phyloP scores from a whole-genome alignment of 2,797 vertebrate species.

The Orientallactaga sibirica region DNA sequence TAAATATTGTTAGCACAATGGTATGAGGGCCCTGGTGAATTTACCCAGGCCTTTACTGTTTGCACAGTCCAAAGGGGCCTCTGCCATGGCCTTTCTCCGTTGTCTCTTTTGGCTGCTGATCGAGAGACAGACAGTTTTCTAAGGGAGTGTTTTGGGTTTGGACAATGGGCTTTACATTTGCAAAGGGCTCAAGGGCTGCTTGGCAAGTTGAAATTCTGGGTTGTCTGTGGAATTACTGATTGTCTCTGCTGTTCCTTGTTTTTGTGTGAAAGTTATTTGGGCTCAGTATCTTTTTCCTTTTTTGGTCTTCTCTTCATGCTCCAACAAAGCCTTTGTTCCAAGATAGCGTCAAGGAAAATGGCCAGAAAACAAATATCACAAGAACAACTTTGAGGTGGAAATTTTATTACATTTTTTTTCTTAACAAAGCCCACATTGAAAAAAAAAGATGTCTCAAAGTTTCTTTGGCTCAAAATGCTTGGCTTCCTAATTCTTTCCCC shows the following conservation, averaged over 20 bases:
- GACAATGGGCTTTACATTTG: constrained; percentile 35
- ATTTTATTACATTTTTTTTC: constrained; percentile 44
- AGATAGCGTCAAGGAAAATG: constrained; percentile 46
- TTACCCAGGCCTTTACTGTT: constrained; percentile 1
- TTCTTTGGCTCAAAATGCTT: constrained; percentile 42
- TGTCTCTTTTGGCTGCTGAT: constrained; percentile 28
- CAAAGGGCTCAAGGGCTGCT: neutral
- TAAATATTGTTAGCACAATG: constrained; percentile 50
- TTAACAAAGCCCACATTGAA: constrained; percentile 24
- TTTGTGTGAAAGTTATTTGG: constrained; percentile 26
- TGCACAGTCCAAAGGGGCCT: neutral
- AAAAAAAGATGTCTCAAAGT: neutral
- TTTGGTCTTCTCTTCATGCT: neutral
- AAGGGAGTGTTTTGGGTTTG: neutral
- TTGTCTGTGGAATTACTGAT: neutral
- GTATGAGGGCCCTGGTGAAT: constrained; percentile 35
- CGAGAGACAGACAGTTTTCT: constrained; percentile 42
- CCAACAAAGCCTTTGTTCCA: neutral
- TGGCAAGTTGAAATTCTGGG: neutral
- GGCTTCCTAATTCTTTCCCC: neutral
- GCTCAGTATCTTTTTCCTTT: constrained; percentile 4
- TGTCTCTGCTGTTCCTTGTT: neutral
- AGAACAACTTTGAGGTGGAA: neutral
- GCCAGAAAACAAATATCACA: neutral
- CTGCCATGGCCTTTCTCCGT: neutral